These are phyloP conservation scores for Lepidocolaptes lacrymiger DNA, from an alignment of 2,797 vertebrate species.

Conservation along the genomic window DNA sequence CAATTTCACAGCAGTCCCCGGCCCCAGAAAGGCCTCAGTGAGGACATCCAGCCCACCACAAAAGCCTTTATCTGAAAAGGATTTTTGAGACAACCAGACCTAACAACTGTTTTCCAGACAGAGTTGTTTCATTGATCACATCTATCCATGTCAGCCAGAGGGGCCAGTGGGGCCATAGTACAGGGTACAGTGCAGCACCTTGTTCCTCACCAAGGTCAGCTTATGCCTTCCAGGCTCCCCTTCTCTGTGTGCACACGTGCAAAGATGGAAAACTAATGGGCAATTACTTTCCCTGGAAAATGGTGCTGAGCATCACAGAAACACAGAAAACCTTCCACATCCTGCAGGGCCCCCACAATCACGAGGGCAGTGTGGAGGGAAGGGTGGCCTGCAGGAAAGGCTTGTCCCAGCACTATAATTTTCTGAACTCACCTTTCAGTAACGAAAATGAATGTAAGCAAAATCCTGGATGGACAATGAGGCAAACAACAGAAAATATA, in stretches of 20 bases:
- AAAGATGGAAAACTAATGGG: not conserved
- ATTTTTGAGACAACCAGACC: not conserved
- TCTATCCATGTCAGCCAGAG: not conserved
- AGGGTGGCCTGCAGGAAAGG: not conserved
- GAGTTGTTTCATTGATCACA: fast-evolving
- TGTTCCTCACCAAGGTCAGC: not conserved
- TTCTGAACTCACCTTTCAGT: not conserved
- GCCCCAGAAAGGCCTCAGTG: not conserved
- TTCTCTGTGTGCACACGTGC: not conserved
- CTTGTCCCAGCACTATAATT: not conserved
- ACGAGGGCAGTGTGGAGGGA: fast-evolving
- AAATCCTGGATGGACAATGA: not conserved
- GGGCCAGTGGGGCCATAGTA: not conserved
- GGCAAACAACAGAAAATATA: not conserved
- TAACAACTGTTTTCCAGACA: not conserved
- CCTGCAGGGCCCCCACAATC: fast-evolving
- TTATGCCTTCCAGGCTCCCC: not conserved
- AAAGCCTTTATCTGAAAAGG: not conserved
- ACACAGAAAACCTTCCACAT: not conserved
- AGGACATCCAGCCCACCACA: not conserved
- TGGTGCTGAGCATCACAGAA: not conserved
- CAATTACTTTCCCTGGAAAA: not conserved
- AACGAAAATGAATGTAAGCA: not conserved
- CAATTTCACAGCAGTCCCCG: not conserved
- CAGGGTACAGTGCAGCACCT: not conserved